These are phyloP conservation scores for Aromia moschata DNA, from an alignment of 2,888 invertebrate species.

Conservation along the genomic window DNA sequence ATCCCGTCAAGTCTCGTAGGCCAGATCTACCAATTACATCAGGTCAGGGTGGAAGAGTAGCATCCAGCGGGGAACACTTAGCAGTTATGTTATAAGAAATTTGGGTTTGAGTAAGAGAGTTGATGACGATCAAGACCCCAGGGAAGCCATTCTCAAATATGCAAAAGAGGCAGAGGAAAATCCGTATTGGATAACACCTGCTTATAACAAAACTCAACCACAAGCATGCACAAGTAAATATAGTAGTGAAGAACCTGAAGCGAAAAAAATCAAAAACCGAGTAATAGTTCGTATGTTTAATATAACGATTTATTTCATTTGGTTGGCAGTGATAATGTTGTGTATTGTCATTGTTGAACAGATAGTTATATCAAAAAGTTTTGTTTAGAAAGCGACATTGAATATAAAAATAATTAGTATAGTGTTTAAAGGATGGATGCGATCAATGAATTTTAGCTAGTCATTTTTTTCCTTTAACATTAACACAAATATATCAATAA, in stretches of 20 bases:
- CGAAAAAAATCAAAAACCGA: slow-evolving; percentile 54
- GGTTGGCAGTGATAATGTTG: too few relatives aligned
- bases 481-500: too few relatives aligned
- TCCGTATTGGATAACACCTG: slow-evolving; percentile 96
- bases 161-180: slow-evolving; percentile 96
- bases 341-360: too few relatives aligned
- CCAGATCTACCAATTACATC: slow-evolving; percentile 90
- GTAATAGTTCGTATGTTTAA: not conserved
- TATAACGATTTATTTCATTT: not conserved
- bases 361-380: too few relatives aligned
- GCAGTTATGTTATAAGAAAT: slow-evolving; percentile 91
- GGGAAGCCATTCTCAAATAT: slow-evolving; percentile 93
- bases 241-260: slow-evolving; percentile 58
- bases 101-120: slow-evolving; percentile 91
- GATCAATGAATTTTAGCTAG: too few relatives aligned
- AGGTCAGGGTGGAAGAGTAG: slow-evolving; percentile 89
- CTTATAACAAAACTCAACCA: slow-evolving; percentile 90
- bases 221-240: slow-evolving; percentile 68
- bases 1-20: slow-evolving; percentile 82
- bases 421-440: too few relatives aligned
- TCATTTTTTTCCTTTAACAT: too few relatives aligned
- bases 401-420: too few relatives aligned
- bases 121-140: slow-evolving; percentile 92
- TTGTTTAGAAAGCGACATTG: too few relatives aligned
- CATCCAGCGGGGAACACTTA: slow-evolving; percentile 95